Percentiles rank a stretch among this genome's conserved stretches.
Evolutionary conservation across 2,797 vertebrate genomes (phyloP).

Genomic region (Loriculus beryllinus): DNA sequence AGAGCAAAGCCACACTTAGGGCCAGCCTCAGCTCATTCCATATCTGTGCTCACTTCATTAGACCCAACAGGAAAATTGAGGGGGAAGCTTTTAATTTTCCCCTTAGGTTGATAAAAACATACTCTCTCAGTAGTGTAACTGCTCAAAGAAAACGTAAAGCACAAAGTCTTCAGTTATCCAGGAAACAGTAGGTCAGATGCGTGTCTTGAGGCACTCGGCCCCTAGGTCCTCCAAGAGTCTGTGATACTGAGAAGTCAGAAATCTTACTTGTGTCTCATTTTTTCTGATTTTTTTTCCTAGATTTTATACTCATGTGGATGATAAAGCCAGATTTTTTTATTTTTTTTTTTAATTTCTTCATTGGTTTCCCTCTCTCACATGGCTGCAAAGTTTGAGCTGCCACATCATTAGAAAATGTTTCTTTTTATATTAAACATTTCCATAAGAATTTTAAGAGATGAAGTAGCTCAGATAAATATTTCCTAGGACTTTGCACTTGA

Average conservation of each 20-base stretch:
- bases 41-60: neutral
- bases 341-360: neutral
- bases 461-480: neutral
- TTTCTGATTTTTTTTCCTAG: neutral
- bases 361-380: neutral
- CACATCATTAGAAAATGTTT: neutral
- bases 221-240: neutral
- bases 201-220: neutral
- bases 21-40: neutral
- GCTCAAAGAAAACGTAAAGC: neutral
- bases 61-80: neutral
- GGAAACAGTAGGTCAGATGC: neutral
- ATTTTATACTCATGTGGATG: rapidly evolving
- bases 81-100: neutral
- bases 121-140: neutral
- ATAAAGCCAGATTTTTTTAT: neutral
- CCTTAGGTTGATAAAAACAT: neutral
- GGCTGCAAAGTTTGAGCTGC: neutral
- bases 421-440: neutral
- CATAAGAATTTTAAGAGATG: neutral
- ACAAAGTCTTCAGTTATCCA: neutral
- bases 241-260: neutral
- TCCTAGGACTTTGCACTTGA: neutral
- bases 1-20: neutral
- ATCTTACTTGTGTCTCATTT: neutral